Conservation (phyloP, 2,113 vertebrate species). For the Nyctibius bracteatus region DNA sequence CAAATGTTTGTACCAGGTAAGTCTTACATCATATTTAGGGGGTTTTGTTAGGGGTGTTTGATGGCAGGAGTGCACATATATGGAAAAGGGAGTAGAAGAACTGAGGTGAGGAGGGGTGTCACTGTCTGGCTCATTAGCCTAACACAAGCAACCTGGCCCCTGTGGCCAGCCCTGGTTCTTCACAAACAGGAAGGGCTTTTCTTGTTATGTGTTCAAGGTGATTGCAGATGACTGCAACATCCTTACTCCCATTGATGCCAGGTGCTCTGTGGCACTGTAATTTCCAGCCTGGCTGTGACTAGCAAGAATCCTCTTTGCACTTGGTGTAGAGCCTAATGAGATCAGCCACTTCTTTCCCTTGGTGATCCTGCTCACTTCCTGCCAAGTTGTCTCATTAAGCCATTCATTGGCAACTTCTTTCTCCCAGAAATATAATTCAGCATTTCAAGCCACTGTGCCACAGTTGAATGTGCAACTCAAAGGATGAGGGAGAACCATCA, state of each 20-base stretch:
- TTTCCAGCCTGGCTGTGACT: not conserved
- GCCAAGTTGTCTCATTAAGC: not conserved
- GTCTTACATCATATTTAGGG: too few species aligned
- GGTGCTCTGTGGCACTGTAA: not conserved
- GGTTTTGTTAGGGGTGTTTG: not conserved
- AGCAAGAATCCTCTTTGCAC: not conserved
- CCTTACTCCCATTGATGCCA: not conserved
- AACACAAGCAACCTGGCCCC: not conserved
- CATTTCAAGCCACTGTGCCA: not conserved
- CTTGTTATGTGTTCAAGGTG: not conserved
- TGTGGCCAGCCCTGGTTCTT: not conserved
- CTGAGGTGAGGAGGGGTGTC: not conserved
- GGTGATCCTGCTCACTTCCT: not conserved
- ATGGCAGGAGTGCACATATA: fast-evolving
- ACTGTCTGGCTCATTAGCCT: not conserved
- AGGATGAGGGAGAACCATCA: not conserved
- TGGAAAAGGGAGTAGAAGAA: not conserved
- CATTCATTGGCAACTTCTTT: not conserved
- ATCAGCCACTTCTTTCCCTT: not conserved
- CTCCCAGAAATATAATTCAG: not conserved
- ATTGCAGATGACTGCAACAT: not conserved
- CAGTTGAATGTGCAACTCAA: not conserved
- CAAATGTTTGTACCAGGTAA: not conserved
- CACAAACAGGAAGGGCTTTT: not conserved
- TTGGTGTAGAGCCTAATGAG: constrained; percentile 4